These are phyloP conservation scores for Cryptoprocta ferox DNA, from an alignment of 2,797 vertebrate species.

Conservation along the genomic window DNA sequence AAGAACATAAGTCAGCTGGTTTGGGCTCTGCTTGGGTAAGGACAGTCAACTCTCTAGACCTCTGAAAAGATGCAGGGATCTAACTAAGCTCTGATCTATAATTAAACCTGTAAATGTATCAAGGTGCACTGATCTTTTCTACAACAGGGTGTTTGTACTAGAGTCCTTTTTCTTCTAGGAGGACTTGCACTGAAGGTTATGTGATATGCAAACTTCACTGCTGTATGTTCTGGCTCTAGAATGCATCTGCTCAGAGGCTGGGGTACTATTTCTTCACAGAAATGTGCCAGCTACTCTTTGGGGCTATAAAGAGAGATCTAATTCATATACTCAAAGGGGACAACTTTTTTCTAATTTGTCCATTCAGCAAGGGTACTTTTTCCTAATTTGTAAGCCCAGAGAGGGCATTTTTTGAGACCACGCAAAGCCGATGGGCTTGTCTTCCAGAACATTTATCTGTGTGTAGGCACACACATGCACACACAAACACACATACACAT, in stretches of 20 bases:
- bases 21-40: not conserved
- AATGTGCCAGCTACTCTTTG: not conserved
- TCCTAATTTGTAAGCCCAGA: not conserved
- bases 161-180: not conserved
- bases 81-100: not conserved
- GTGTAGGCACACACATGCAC: not conserved
- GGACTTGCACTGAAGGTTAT: not conserved
- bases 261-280: not conserved
- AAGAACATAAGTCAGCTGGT: not conserved
- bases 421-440: not conserved
- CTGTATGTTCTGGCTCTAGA: not conserved
- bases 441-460: not conserved
- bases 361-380: not conserved
- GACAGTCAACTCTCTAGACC: not conserved
- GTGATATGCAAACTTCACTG: no score
- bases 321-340: not conserved
- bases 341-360: not conserved
- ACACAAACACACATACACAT: not conserved
- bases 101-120: not conserved
- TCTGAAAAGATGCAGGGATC: not conserved
- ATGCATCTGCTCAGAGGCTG: not conserved
- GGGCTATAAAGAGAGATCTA: not conserved
- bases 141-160: not conserved
- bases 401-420: not conserved
- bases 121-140: not conserved